Percentiles rank a stretch among this genome's conserved stretches.
These are phyloP conservation scores for Gyrodactylus bullatarudis DNA, from an alignment of 1,140 invertebrate species.

Conservation along the genomic window DNA sequence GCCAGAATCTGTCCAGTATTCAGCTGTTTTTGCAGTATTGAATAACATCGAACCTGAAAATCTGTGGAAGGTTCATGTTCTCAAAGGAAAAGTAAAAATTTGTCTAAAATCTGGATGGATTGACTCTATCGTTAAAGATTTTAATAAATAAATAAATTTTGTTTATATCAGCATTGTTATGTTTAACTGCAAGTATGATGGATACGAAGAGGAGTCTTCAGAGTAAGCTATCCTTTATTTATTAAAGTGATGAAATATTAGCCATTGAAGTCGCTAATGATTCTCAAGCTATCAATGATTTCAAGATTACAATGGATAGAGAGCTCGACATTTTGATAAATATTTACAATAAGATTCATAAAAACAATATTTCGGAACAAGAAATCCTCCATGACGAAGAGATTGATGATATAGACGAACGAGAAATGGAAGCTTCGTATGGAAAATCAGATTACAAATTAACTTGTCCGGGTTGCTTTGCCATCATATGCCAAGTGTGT, in stretches of 20 bases:
- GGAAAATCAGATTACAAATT: neutral
- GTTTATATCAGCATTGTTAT: neutral
- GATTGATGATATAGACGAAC: neutral
- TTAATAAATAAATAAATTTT: neutral
- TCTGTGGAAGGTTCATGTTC: neutral
- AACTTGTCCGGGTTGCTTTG: neutral
- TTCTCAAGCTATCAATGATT: neutral
- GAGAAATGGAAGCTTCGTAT: neutral
- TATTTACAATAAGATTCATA: neutral
- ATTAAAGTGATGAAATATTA: neutral
- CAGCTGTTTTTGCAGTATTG: neutral
- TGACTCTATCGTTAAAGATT: neutral
- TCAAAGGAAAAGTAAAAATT: neutral
- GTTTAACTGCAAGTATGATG: neutral
- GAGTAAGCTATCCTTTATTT: neutral
- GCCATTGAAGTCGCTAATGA: neutral
- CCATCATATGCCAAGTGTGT: neutral
- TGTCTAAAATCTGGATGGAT: neutral
- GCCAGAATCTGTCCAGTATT: neutral
- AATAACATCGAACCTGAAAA: neutral
- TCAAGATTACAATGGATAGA: neutral
- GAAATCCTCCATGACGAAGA: neutral
- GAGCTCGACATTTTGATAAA: neutral
- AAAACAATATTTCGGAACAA: neutral
- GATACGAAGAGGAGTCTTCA: neutral